These are phyloP conservation scores for Microtus oregoni DNA, from an alignment of 2,113 vertebrate genomes.

Conservation along the genomic window DNA sequence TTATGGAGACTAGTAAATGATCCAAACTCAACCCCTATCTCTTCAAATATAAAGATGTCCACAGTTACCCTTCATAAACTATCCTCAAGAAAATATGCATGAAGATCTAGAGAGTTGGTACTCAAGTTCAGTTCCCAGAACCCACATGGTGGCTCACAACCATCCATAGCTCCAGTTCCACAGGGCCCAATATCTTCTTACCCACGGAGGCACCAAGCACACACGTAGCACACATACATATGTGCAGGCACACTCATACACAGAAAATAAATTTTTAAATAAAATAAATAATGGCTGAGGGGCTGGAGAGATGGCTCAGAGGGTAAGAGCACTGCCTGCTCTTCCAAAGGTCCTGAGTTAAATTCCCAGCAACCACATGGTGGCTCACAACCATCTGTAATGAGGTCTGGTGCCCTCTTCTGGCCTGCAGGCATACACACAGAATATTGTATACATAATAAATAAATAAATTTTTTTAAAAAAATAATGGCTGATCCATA, in stretches of 20 bases:
- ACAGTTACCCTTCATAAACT: conserved; percentile 20
- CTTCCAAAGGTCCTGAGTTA: too few relatives aligned
- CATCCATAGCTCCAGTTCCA: not conserved
- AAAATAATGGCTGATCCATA: not conserved
- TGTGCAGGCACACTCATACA: not conserved
- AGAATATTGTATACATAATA: not conserved
- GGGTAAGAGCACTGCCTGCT: too few relatives aligned
- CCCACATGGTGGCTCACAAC: not conserved
- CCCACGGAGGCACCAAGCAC: not conserved
- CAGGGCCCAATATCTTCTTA: not conserved
- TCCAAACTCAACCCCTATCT: not conserved
- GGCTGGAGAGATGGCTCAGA: too few relatives aligned
- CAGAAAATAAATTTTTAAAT: not conserved
- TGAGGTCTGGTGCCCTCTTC: too few relatives aligned
- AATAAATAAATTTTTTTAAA: not conserved
- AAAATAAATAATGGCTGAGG: not conserved
- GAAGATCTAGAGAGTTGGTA: not conserved
- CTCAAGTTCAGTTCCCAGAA: not conserved
- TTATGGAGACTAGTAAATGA: conserved; percentile 31
- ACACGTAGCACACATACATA: not conserved
- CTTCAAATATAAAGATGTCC: conserved; percentile 11
- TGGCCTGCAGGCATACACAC: too few relatives aligned
- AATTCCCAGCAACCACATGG: too few relatives aligned
- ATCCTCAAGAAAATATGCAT: not conserved
- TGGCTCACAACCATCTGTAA: too few relatives aligned